phyloP scores from a whole-genome alignment of 2,113 vertebrate genomes.

The Semnornis frantzii region DNA sequence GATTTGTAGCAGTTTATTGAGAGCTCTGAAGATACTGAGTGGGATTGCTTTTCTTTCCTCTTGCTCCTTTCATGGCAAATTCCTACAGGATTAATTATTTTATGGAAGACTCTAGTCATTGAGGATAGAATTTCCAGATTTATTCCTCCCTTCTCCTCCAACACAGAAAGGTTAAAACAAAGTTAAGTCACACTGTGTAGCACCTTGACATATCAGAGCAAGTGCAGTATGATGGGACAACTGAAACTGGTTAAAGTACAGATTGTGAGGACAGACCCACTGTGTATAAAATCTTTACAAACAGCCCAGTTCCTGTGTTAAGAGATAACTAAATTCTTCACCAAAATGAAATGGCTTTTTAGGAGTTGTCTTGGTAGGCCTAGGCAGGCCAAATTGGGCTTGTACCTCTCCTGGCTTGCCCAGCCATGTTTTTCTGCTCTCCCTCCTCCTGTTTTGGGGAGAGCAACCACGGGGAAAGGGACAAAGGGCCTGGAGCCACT shows the following conservation, averaged over 20 bases:
- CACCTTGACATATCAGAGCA: neutral
- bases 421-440: no score
- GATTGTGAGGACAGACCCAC: neutral
- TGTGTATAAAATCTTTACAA: neutral
- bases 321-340: constrained; percentile 31
- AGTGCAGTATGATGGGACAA: neutral
- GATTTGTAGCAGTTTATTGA: neutral
- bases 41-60: neutral
- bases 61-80: neutral
- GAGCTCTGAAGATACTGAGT: neutral
- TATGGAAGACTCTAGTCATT: neutral
- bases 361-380: no score
- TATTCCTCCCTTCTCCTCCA: neutral
- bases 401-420: no score
- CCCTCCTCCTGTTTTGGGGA: no score
- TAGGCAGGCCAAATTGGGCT: no score
- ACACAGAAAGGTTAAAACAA: neutral
- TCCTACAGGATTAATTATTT: neutral
- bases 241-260: neutral
- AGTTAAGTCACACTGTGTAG: neutral
- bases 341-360: neutral
- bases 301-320: neutral
- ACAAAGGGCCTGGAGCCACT: no score
- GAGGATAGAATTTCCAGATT: neutral
- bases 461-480: no score